These are phyloP conservation scores for Troides aeacus DNA, from an alignment of 2,888 invertebrate genomes.

Conservation along the genomic window DNA sequence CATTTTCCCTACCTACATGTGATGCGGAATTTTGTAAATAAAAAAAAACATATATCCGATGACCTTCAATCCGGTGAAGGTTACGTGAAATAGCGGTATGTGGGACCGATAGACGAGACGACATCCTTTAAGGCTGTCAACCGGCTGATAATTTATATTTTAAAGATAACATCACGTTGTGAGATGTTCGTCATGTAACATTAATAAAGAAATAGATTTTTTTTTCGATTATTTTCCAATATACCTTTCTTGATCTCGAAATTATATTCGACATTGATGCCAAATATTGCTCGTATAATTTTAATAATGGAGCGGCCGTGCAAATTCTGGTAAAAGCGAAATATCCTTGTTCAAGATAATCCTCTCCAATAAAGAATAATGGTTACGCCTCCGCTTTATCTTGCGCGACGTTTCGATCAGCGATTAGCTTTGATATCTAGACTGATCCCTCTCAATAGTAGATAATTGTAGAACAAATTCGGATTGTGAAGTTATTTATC, in stretches of 20 bases:
- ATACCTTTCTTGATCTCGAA: neutral
- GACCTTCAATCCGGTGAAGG: too few species aligned
- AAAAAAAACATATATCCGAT: too few species aligned
- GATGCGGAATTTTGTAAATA: too few species aligned
- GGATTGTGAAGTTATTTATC: constrained; percentile 1
- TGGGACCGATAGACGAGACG: too few species aligned
- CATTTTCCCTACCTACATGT: too few species aligned
- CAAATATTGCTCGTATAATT: constrained; percentile 9
- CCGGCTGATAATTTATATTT: too few species aligned
- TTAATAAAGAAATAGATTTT: neutral
- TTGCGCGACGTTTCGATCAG: constrained; percentile 34
- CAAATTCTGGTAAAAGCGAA: constrained; percentile 31
- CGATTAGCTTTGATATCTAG: constrained; percentile 32
- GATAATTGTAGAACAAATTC: constrained; percentile 24
- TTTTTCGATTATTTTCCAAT: neutral
- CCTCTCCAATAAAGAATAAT: constrained; percentile 38
- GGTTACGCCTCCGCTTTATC: constrained; percentile 33
- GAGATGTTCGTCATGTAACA: neutral
- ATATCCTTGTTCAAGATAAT: constrained; percentile 35
- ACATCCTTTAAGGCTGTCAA: too few species aligned
- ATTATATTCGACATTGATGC: neutral
- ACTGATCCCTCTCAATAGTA: constrained; percentile 23
- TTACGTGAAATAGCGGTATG: too few species aligned
- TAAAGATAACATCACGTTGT: too few species aligned
- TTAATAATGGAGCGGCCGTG: constrained; percentile 21